Evolutionary conservation across 2,797 vertebrate species (phyloP).

Genomic region (Sylvia borin): DNA sequence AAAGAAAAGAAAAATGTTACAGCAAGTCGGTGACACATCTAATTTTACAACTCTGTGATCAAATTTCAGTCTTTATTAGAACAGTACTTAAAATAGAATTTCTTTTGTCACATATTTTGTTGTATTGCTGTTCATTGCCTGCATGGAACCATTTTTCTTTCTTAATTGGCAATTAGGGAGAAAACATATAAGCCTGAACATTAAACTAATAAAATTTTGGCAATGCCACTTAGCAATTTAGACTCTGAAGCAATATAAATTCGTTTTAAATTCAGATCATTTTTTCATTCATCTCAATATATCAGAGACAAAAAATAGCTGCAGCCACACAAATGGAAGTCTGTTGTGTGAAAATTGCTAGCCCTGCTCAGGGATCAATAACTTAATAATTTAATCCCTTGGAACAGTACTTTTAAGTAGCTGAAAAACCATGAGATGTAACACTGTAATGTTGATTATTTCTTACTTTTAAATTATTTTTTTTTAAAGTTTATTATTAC

Average conservation of each 20-base stretch:
- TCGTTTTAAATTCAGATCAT: neutral
- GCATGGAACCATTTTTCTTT: neutral
- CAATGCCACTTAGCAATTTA: neutral
- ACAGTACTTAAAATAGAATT: neutral
- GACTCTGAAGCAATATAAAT: neutral
- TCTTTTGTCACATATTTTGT: neutral
- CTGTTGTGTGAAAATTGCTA: neutral
- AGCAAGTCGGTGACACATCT: neutral
- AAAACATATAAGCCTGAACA: neutral
- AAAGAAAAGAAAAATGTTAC: neutral
- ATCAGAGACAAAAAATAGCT: neutral
- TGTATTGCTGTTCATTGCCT: neutral
- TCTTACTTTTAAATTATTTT: neutral
- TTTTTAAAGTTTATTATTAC: neutral
- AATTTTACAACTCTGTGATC: neutral
- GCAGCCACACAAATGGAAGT: neutral
- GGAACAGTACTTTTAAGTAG: neutral
- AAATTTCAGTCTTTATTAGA: neutral
- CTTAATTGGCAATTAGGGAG: neutral
- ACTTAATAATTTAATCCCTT: neutral
- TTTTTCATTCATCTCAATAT: neutral
- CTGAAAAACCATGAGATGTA: neutral
- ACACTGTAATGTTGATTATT: neutral
- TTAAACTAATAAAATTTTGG: neutral
- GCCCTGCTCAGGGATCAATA: neutral